These are phyloP conservation scores for Eudasyphora cyanicolor DNA, from an alignment of 2,888 invertebrate species.

Conservation along the genomic window DNA sequence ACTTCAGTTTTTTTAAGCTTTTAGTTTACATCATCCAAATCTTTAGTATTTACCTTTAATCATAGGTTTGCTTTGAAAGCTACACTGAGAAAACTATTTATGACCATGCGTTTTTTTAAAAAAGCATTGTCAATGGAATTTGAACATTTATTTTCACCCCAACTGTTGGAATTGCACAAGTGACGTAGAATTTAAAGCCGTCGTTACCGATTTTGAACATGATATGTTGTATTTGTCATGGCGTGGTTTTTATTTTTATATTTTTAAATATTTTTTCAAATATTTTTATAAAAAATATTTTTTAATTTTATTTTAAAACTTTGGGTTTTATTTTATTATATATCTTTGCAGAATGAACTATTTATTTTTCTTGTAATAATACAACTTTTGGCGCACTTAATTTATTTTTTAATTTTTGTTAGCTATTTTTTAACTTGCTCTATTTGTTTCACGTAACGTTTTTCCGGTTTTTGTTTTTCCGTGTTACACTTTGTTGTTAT, in stretches of 20 bases:
- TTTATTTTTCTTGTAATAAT: too few relatives aligned
- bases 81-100: constrained; percentile 15
- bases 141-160: background rate
- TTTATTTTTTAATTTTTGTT: background rate
- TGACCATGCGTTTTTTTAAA: background rate
- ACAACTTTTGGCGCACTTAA: too few relatives aligned
- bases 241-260: background rate
- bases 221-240: background rate
- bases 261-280: background rate
- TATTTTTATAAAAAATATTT: too few relatives aligned
- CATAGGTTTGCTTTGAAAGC: constrained; percentile 24
- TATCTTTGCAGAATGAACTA: too few relatives aligned
- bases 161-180: background rate
- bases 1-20: background rate
- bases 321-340: too few relatives aligned
- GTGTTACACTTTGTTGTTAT: constrained; percentile 22
- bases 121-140: background rate
- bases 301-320: too few relatives aligned
- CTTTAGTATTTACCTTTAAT: constrained; percentile 25
- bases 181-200: background rate
- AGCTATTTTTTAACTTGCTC: background rate
- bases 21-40: background rate
- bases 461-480: constrained; percentile 12
- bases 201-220: background rate
- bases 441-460: constrained; percentile 2